Percentiles rank a stretch among this genome's conserved stretches.
phyloP scores from a whole-genome alignment of 2,797 vertebrate species.

The Otolemur crassicaudatus region DNA sequence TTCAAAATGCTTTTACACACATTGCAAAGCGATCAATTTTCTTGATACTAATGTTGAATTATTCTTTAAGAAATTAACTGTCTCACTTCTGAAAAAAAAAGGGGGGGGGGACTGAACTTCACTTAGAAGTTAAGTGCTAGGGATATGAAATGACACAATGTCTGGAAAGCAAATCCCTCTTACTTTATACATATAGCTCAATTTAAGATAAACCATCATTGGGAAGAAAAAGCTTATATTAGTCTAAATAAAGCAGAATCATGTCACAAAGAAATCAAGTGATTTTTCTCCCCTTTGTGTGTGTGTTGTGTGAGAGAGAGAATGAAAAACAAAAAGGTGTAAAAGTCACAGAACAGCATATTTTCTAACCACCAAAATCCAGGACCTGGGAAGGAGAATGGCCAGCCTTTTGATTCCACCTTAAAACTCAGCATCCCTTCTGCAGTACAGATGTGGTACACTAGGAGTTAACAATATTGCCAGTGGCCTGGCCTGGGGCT shows the following conservation, averaged over 20 bases:
- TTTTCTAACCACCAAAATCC: slow-evolving; percentile 65
- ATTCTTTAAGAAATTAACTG: slow-evolving; percentile 30
- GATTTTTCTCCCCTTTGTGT: neutral
- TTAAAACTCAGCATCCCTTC: slow-evolving; percentile 21
- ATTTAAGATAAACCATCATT: neutral
- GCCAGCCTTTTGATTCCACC: slow-evolving; percentile 32
- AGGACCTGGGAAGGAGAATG: slow-evolving; percentile 33
- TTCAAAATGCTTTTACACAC: slow-evolving; percentile 42
- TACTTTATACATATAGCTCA: neutral
- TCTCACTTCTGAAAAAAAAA: neutral
- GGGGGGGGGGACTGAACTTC: neutral
- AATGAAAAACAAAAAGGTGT: slow-evolving; percentile 46
- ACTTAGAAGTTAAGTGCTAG: slow-evolving; percentile 36
- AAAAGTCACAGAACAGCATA: slow-evolving; percentile 8
- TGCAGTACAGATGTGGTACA: neutral
- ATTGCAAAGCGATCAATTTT: slow-evolving; percentile 38
- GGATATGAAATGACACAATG: slow-evolving; percentile 2
- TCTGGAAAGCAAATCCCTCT: slow-evolving; percentile 10
- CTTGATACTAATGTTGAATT: slow-evolving; percentile 39
- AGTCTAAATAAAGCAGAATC: slow-evolving; percentile 45
- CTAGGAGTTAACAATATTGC: neutral
- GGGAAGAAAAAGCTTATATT: neutral
- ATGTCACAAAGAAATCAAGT: slow-evolving; percentile 49
- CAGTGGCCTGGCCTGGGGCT: neutral
- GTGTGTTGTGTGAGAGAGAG: neutral